Evolutionary conservation across 2,888 invertebrate species (phyloP).

Genomic region (Athripsodes cinereus): DNA sequence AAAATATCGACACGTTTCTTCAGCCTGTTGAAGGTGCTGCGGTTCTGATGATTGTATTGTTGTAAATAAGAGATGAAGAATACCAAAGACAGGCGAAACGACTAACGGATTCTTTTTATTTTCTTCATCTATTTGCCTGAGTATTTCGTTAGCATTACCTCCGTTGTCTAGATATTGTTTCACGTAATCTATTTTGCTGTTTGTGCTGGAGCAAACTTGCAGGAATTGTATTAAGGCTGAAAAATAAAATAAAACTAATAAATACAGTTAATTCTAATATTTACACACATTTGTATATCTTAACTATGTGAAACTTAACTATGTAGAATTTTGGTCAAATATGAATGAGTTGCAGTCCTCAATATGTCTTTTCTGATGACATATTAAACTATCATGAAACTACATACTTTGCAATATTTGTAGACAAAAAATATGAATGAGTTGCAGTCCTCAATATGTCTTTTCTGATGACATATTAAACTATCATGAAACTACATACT

Average conservation of each 20-base stretch:
- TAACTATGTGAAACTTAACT: not conserved
- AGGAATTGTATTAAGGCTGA: slow-evolving; percentile 58
- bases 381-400: too few species aligned
- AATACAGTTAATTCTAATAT: not conserved
- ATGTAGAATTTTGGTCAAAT: too few species aligned
- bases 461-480: too few species aligned
- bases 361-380: too few species aligned
- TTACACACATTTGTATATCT: not conserved
- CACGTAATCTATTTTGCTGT: slow-evolving; percentile 47
- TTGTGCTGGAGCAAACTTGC: slow-evolving; percentile 48
- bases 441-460: too few species aligned
- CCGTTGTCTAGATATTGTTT: slow-evolving; percentile 62
- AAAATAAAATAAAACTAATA: slow-evolving; percentile 28
- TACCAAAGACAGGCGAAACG: slow-evolving; percentile 55
- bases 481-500: too few species aligned
- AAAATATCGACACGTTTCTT: slow-evolving; percentile 64
- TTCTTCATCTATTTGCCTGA: slow-evolving; percentile 56
- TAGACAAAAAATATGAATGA: too few species aligned
- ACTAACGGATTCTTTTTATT: slow-evolving; percentile 55
- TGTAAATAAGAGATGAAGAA: slow-evolving; percentile 60
- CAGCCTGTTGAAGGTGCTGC: slow-evolving; percentile 53
- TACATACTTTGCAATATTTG: too few species aligned
- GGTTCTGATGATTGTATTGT: slow-evolving; percentile 60
- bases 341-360: too few species aligned
- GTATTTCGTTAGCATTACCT: slow-evolving; percentile 64